phyloP scores from a whole-genome alignment of 2,113 vertebrate species.

The Silurus asotus region DNA sequence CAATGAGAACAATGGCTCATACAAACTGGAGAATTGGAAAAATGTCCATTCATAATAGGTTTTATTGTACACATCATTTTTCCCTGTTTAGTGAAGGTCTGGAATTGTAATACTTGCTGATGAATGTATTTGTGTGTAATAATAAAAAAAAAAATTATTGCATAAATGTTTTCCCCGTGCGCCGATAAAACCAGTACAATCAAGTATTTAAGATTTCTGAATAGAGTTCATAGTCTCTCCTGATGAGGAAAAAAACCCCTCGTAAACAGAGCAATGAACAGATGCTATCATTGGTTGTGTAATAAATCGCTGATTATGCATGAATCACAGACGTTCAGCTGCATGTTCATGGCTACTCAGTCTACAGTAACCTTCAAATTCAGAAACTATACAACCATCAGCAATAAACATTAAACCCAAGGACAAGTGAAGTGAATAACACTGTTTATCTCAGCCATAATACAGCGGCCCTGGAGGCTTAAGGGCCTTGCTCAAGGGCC shows the following conservation, averaged over 20 bases:
- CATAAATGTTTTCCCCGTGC: not conserved
- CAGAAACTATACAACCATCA: not conserved
- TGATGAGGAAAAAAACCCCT: not conserved
- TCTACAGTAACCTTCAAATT: not conserved
- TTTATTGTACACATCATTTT: not conserved
- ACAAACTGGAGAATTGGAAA: too few relatives aligned
- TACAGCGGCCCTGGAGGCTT: too few relatives aligned
- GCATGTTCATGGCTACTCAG: not conserved
- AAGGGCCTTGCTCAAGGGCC: too few relatives aligned
- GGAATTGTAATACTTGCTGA: not conserved
- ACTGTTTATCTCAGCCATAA: too few relatives aligned
- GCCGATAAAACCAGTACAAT: not conserved
- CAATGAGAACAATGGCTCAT: too few relatives aligned
- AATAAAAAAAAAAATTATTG: not conserved
- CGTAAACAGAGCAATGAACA: not conserved
- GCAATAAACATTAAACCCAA: too few relatives aligned
- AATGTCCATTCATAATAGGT: not conserved
- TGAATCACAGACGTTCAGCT: not conserved
- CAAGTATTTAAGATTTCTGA: not conserved
- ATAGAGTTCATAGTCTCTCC: not conserved
- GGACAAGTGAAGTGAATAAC: too few relatives aligned
- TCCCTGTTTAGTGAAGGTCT: too few relatives aligned
- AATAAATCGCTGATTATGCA: not conserved
- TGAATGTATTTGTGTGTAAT: too few relatives aligned
- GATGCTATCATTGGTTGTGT: not conserved